Evolutionary conservation across 2,797 vertebrate genomes (phyloP).

Genomic region (Pyrocephalus nanus): DNA sequence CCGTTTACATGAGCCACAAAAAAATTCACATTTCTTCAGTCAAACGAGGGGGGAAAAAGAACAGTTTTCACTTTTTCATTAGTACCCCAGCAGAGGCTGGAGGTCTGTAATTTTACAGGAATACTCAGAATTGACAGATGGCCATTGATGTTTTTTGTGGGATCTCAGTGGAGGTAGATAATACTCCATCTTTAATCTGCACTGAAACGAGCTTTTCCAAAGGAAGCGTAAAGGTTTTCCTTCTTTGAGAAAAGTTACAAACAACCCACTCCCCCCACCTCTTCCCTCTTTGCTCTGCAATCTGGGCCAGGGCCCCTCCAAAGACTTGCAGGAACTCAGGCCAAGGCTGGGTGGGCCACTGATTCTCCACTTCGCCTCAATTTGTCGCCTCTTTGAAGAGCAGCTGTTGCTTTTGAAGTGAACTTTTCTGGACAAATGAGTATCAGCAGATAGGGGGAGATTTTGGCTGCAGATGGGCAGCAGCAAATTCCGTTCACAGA

Average conservation of each 20-base stretch:
- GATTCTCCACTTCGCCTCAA: background rate
- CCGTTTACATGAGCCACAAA: background rate
- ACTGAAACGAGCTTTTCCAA: background rate
- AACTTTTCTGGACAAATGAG: constrained; percentile 19
- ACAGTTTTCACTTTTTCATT: background rate
- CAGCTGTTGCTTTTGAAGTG: constrained; percentile 48
- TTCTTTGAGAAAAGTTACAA: background rate
- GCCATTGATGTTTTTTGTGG: background rate
- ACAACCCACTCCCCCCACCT: accelerated
- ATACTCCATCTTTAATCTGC: background rate
- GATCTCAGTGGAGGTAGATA: background rate
- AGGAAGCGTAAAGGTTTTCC: background rate
- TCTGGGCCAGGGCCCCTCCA: background rate
- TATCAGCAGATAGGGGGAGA: background rate
- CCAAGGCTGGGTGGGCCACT: background rate
- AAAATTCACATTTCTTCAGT: background rate
- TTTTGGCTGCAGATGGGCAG: constrained; percentile 1
- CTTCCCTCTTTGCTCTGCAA: background rate
- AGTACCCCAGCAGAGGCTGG: background rate
- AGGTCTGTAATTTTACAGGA: background rate
- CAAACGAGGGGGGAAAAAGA: background rate
- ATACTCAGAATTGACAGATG: background rate
- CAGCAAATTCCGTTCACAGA: constrained; percentile 17
- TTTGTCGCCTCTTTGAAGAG: constrained; percentile 49
- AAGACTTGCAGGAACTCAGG: background rate